Conservation (phyloP, 1,140 invertebrate genomes). For the Drosophila navojoa region DNA sequence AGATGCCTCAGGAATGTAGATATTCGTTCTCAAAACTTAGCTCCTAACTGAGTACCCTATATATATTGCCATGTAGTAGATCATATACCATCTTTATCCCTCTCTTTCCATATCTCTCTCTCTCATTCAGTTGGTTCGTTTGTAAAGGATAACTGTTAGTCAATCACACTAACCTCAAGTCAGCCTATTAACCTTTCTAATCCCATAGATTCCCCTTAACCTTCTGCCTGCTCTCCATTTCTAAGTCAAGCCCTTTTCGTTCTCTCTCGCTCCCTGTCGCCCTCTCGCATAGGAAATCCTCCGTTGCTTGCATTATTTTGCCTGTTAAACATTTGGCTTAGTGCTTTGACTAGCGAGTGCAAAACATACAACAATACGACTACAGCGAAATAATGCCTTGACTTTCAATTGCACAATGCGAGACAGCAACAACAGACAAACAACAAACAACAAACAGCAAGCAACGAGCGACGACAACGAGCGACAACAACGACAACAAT, state of each 20-base stretch:
- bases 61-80: too few relatives aligned
- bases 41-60: too few relatives aligned
- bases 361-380: constrained; percentile 47
- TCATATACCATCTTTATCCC: too few relatives aligned
- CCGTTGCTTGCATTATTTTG: constrained; percentile 64
- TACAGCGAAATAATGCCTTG: constrained; percentile 65
- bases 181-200: too few relatives aligned
- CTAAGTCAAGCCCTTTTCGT: background rate
- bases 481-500: constrained; percentile 57
- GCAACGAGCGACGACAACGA: constrained; percentile 41
- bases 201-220: background rate
- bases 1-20: too few relatives aligned
- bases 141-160: too few relatives aligned
- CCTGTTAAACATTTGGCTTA: constrained; percentile 73
- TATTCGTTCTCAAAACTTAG: too few relatives aligned
- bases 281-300: background rate
- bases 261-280: background rate
- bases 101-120: background rate
- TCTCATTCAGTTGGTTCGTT: background rate
- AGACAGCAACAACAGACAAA: constrained; percentile 31
- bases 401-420: constrained; percentile 75
- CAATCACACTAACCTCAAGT: too few relatives aligned
- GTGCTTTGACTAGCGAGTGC: constrained; percentile 63
- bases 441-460: constrained; percentile 25
- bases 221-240: background rate